These are phyloP conservation scores for Tetramorium parvispinum DNA, from an alignment of 1,140 invertebrate genomes.

Conservation along the genomic window DNA sequence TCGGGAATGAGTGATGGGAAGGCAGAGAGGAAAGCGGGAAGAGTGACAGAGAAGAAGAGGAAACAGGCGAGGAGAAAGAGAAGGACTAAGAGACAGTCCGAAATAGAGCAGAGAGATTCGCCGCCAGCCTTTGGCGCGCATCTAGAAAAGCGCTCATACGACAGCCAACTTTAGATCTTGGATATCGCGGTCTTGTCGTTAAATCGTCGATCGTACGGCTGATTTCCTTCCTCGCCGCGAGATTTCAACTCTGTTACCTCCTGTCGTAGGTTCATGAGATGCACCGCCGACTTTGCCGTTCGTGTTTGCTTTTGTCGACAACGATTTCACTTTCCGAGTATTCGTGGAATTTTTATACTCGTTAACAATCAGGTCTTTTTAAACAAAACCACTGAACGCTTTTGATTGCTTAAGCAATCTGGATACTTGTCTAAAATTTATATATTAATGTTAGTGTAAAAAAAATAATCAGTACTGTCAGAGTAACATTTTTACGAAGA, in stretches of 20 bases:
- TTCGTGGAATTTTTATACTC: constrained; percentile 10
- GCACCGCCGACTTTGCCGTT: constrained; percentile 5
- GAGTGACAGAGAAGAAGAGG: background rate
- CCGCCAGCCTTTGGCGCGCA: constrained; percentile 16
- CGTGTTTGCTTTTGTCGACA: constrained; percentile 13
- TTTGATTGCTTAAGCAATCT: background rate
- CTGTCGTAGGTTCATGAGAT: constrained; percentile 19
- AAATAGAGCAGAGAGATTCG: constrained; percentile 54
- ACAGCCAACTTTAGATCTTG: constrained; percentile 66
- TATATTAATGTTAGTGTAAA: background rate
- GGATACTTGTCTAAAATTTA: background rate
- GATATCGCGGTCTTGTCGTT: constrained; percentile 61
- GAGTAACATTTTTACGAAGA: background rate
- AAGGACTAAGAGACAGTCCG: constrained; percentile 25
- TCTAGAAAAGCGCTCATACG: constrained; percentile 50
- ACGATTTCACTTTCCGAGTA: background rate
- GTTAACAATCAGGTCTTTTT: background rate
- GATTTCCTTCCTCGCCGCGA: constrained; percentile 55
- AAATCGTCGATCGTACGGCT: constrained; percentile 61
- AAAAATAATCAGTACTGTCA: background rate
- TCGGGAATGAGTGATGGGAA: constrained; percentile 49
- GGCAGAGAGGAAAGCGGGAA: constrained; percentile 48
- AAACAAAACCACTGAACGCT: background rate
- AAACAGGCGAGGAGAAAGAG: background rate
- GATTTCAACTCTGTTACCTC: constrained; percentile 48